Base-by-base conservation (phyloP, 2,797 vertebrate species). In the Muraenolepis orangiensis region DNA sequence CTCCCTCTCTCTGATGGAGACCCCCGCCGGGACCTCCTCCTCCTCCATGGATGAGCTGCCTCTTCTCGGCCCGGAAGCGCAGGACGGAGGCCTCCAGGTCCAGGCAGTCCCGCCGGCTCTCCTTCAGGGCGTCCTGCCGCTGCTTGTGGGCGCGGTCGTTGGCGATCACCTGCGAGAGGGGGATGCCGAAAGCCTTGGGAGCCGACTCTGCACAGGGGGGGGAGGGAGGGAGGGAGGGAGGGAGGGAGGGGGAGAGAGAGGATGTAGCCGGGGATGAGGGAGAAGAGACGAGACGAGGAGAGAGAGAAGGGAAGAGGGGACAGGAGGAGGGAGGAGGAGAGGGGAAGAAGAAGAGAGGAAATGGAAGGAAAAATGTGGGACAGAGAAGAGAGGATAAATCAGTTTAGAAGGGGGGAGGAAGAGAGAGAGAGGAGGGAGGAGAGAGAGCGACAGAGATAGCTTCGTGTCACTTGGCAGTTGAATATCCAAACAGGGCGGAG, bases 181-280 rank as follows among this genome's bases (percentile, higher is more conserved):
- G 91, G 81, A 97, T 87, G 72, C 96, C 94, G 5, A 98, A 98
- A 0, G 94, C 94, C 88, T 95, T 95, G n/a, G 95, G 83, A 0
- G 84, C 88, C 0, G 82, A 88, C 36, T 95, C 96, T 96, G 77
- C 18, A 18, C 57, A 34, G 67, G 13, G 14, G 42, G 66, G 14
- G 30, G 6, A 10, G 29, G 36, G 32, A n/a, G 28, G 66, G 6
- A 14, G 38, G 38, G n/a, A 5, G 14, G n/a, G 20, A 5, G 3
- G 13, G 29, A 14, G 71, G 0, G 46, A 6, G 20, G n/a, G 1
- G 28, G n/a, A 7, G 51, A 3, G 38, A 18, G 26, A 32, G n/a
- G 34, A 5, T 20, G 14, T 1, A 20, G 14, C 2, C 13, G 23
- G 64, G 8, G 64, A 10, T n/a, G n/a, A 23, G 12, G 64, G 6